A percentile compares a stretch with the other conserved stretches of the same genome.
phyloP scores from a whole-genome alignment of 64 coral and sea anemone genomes.

The Dendrophyllia cribrosa region DNA sequence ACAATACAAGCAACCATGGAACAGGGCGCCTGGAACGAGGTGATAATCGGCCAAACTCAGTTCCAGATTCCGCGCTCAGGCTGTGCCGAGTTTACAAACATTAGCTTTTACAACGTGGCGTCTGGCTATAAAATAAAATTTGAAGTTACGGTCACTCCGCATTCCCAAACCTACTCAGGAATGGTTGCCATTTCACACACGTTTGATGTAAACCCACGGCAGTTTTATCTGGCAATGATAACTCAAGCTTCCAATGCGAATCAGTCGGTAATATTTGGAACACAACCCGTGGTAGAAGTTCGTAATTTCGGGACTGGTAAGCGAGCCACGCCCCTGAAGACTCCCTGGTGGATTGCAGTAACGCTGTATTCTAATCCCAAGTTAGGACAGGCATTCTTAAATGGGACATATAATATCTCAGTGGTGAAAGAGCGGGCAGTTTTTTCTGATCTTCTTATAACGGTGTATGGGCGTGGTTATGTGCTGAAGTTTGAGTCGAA shows the following conservation, averaged over 20 bases:
- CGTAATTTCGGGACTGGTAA: slow-evolving; percentile 57
- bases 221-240: slow-evolving; percentile 67
- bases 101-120: slow-evolving; percentile 57
- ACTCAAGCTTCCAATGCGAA: slow-evolving; percentile 56
- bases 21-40: slow-evolving; percentile 4
- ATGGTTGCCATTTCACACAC: slow-evolving; percentile 41
- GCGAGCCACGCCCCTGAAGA: slow-evolving; percentile 66
- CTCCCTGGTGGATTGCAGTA: slow-evolving; percentile 34
- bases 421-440: slow-evolving; percentile 46
- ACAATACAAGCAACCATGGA: slow-evolving; percentile 49
- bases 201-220: slow-evolving; percentile 63
- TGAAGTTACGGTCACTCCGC: slow-evolving; percentile 27
- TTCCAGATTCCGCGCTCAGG: slow-evolving; percentile 52
- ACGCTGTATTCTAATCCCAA: slow-evolving; percentile 56
- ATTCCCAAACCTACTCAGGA: slow-evolving; percentile 50
- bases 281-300: slow-evolving; percentile 77
- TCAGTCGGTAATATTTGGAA: slow-evolving; percentile 60
- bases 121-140: slow-evolving; percentile 43
- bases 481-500: slow-evolving; percentile 58
- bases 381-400: slow-evolving; percentile 42
- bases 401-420: slow-evolving; percentile 41
- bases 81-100: slow-evolving; percentile 28
- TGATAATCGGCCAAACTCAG: slow-evolving; percentile 30
- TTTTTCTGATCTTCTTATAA: slow-evolving; percentile 68
- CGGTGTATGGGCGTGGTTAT: slow-evolving; percentile 61